phyloP scores from a whole-genome alignment of 2,888 invertebrate genomes.

The Strigamia crassipes region DNA sequence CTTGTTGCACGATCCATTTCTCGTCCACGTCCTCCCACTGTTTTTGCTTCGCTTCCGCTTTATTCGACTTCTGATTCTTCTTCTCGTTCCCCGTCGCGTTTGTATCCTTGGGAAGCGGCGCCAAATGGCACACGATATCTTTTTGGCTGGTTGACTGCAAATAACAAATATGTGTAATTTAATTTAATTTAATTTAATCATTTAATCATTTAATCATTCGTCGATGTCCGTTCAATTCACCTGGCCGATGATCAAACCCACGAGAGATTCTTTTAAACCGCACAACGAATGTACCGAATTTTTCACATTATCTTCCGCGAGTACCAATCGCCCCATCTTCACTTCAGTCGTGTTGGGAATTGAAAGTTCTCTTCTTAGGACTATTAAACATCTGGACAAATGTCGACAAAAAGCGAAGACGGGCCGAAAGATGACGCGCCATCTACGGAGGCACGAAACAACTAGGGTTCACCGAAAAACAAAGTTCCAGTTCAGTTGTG shows the following conservation, averaged over 20 bases:
- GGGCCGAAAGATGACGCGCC: no score
- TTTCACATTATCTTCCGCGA: slow-evolving; percentile 71
- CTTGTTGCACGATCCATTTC: slow-evolving; percentile 77
- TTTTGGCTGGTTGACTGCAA: slow-evolving; percentile 68
- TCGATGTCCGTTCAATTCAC: slow-evolving; percentile 65
- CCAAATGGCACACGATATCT: slow-evolving; percentile 78
- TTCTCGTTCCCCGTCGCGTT: slow-evolving; percentile 48
- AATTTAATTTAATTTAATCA: no score
- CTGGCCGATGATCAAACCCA: slow-evolving; percentile 80
- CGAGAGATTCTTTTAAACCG: slow-evolving; percentile 68
- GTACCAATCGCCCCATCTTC: slow-evolving; percentile 70
- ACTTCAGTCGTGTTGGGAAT: not conserved
- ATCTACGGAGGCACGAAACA: no score
- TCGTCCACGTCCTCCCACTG: slow-evolving; percentile 67
- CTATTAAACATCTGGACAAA: not conserved
- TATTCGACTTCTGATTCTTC: slow-evolving; percentile 58
- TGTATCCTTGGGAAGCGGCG: slow-evolving; percentile 68
- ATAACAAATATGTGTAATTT: no score
- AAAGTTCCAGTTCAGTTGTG: no score
- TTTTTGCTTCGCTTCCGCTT: slow-evolving; percentile 55
- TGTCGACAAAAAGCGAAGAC: no score
- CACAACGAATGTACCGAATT: slow-evolving; percentile 71
- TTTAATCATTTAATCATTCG: slow-evolving; percentile 46
- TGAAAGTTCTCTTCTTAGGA: not conserved
- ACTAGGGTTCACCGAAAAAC: no score